These are phyloP conservation scores for Fabriciana adippe DNA, from an alignment of 2,888 invertebrate species.

Conservation along the genomic window DNA sequence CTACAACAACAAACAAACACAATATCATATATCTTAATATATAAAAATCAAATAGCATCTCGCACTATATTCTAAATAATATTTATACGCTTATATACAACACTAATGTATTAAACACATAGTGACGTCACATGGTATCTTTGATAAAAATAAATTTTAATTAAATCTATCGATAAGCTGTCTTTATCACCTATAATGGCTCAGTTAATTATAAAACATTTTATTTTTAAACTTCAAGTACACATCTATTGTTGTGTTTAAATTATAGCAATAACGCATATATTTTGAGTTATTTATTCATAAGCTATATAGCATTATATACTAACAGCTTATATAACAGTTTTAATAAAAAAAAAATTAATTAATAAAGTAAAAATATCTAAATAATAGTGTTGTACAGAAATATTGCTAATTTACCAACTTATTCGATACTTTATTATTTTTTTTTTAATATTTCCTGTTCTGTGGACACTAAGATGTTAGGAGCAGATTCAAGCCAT, in stretches of 20 bases:
- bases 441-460: too few species aligned
- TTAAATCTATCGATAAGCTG: slow-evolving; percentile 34
- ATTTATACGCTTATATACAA: slow-evolving; percentile 36
- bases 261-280: background rate
- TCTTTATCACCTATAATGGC: slow-evolving; percentile 37
- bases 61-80: slow-evolving; percentile 25
- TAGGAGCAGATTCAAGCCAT: too few species aligned
- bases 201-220: slow-evolving; percentile 25
- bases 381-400: too few species aligned
- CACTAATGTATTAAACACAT: slow-evolving; percentile 28
- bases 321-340: background rate
- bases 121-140: slow-evolving; percentile 30
- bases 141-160: slow-evolving; percentile 31
- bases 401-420: too few species aligned
- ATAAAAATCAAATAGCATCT: slow-evolving; percentile 27
- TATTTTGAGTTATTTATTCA: background rate
- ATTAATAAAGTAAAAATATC: too few species aligned
- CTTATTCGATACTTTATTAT: too few species aligned
- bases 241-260: slow-evolving; percentile 11
- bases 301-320: too few species aligned
- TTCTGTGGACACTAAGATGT: too few species aligned
- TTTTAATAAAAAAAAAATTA: too few species aligned
- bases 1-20: slow-evolving; percentile 5
- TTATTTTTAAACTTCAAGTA: slow-evolving; percentile 20
- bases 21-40: slow-evolving; percentile 15